These are phyloP conservation scores for Etheostoma perlongum DNA, from an alignment of 2,797 vertebrate genomes.

Conservation along the genomic window DNA sequence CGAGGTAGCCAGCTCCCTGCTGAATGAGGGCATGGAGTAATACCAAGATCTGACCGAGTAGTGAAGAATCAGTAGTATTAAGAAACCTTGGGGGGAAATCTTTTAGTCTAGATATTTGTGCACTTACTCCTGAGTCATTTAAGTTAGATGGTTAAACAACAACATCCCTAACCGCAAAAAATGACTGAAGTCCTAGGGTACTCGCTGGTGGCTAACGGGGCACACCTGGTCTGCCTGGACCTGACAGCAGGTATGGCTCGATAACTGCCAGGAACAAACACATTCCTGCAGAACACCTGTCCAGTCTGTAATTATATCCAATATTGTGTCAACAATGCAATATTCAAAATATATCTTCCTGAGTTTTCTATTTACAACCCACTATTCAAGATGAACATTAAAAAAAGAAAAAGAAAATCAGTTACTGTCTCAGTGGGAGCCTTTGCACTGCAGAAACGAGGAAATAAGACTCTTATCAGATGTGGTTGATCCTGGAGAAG, in stretches of 20 bases:
- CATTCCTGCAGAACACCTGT: conserved; percentile 13
- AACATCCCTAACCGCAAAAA: neutral
- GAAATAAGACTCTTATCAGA: conserved; percentile 59
- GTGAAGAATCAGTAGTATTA: neutral
- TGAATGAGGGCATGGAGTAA: neutral
- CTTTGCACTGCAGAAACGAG: conserved; percentile 24
- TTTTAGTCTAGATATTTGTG: neutral
- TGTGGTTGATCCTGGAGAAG: conserved; percentile 49
- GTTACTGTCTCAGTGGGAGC: neutral
- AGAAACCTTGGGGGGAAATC: neutral
- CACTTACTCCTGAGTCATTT: neutral
- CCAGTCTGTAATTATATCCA: neutral
- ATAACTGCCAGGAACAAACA: neutral
- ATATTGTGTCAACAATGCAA: neutral
- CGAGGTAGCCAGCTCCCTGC: conserved; percentile 13
- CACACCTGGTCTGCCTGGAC: conserved; percentile 31
- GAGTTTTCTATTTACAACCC: neutral
- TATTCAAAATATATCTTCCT: neutral
- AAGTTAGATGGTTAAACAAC: neutral
- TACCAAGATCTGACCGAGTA: conserved; percentile 1
- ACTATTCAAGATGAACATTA: neutral
- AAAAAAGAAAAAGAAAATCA: too few relatives aligned
- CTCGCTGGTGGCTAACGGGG: conserved; percentile 1
- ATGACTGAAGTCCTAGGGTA: neutral
- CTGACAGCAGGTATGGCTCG: conserved; percentile 12